phyloP scores from a whole-genome alignment of 2,113 vertebrate genomes.

The Xiphophorus couchianus region DNA sequence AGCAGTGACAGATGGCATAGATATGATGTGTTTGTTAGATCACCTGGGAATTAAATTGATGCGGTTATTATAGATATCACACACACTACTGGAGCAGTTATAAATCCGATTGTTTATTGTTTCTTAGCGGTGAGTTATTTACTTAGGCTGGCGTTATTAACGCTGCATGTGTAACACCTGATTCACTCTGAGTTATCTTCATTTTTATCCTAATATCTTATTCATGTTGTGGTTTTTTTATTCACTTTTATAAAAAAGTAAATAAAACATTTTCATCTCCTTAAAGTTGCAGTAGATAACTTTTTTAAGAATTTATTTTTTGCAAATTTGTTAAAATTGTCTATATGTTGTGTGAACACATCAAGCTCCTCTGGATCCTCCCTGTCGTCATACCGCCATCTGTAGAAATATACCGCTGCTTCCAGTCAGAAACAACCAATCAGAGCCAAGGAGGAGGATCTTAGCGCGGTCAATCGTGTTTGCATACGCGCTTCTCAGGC shows the following conservation, averaged over 20 bases:
- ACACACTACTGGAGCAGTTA: conserved; percentile 13
- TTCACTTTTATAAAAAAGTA: not conserved
- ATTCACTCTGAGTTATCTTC: not conserved
- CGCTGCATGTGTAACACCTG: conserved; percentile 2
- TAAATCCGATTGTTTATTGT: conserved; percentile 53
- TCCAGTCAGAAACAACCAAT: too few relatives aligned
- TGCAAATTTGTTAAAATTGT: too few relatives aligned
- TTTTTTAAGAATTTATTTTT: too few relatives aligned
- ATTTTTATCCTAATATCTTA: conserved; percentile 17
- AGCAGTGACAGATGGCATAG: conserved; percentile 64
- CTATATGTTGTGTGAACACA: too few relatives aligned
- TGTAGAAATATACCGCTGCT: too few relatives aligned
- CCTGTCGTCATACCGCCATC: too few relatives aligned
- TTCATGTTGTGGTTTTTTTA: not conserved
- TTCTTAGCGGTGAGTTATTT: conserved; percentile 14
- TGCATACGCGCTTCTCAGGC: too few relatives aligned
- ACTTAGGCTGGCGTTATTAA: conserved; percentile 5
- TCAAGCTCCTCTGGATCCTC: too few relatives aligned
- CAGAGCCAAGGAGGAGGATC: too few relatives aligned
- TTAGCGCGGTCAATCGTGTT: too few relatives aligned
- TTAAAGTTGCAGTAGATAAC: conserved; percentile 6
- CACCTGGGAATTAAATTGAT: conserved; percentile 42
- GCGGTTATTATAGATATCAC: conserved; percentile 52
- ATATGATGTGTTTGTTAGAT: conserved; percentile 53
- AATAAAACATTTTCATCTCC: conserved; percentile 8